phyloP scores from a whole-genome alignment of 1,140 invertebrate species.

The Littorina saxatilis region DNA sequence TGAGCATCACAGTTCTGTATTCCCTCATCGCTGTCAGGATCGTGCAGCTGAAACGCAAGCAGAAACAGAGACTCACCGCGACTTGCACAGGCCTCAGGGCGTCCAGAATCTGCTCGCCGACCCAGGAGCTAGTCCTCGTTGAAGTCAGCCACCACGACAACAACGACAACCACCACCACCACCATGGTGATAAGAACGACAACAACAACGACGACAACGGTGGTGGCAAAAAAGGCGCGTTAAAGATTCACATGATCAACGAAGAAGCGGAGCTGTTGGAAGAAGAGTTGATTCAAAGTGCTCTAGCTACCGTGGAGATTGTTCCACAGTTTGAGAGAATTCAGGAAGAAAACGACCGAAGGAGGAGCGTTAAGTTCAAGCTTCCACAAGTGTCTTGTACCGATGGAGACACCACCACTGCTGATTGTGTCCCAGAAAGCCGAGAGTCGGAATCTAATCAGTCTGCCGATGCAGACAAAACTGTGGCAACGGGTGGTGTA shows the following conservation, averaged over 20 bases:
- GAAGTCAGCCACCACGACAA: background rate
- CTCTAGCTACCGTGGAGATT: no score
- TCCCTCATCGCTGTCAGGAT: slow-evolving; percentile 33
- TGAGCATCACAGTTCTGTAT: slow-evolving; percentile 43
- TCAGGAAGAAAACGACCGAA: background rate
- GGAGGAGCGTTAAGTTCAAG: slow-evolving; percentile 4
- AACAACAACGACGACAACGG: background rate
- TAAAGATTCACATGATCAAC: background rate
- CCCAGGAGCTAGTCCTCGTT: background rate
- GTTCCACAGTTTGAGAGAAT: no score
- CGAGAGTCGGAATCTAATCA: no score
- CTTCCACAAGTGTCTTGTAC: background rate
- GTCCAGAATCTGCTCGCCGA: background rate
- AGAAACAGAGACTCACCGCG: slow-evolving; percentile 20
- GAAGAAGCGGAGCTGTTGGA: no score
- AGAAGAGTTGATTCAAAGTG: no score
- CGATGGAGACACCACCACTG: background rate
- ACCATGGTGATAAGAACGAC: background rate
- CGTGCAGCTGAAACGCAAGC: slow-evolving; percentile 14
- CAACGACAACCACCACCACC: background rate
- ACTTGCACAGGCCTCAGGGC: background rate
- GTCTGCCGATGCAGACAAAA: no score
- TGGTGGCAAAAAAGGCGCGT: background rate
- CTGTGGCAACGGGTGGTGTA: no score
- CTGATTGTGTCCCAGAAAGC: no score